A percentile compares a stretch with the other conserved stretches of the same genome.
phyloP scores from a whole-genome alignment of 2,888 invertebrate species.

The Heliconius cydno region DNA sequence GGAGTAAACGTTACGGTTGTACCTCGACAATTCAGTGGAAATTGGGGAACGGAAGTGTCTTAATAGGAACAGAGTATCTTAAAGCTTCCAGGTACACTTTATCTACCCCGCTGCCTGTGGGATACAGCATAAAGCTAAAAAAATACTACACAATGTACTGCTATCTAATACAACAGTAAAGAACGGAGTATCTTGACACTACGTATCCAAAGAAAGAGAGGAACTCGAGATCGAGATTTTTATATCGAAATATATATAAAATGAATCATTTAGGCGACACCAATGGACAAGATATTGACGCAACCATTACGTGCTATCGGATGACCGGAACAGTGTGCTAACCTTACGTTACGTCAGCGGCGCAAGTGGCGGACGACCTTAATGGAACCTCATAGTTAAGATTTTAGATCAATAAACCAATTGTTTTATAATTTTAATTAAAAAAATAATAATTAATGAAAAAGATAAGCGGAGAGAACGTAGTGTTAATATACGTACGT shows the following conservation, averaged over 20 bases:
- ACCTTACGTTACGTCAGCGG: slow-evolving; percentile 66
- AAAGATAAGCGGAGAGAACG: no score
- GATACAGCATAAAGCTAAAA: no score
- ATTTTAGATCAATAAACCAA: slow-evolving; percentile 28
- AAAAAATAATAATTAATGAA: not conserved
- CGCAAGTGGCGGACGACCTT: slow-evolving; percentile 41
- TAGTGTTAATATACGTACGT: no score
- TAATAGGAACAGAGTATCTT: no score
- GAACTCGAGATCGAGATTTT: not conserved
- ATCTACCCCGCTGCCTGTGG: no score
- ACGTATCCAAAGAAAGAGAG: not conserved
- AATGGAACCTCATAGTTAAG: slow-evolving; percentile 34
- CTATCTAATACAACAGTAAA: not conserved
- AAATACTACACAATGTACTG: no score
- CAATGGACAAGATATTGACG: slow-evolving; percentile 55
- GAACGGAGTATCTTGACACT: not conserved
- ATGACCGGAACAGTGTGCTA: slow-evolving; percentile 72
- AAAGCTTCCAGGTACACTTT: no score
- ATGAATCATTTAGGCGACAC: slow-evolving; percentile 28
- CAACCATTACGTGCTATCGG: slow-evolving; percentile 67
- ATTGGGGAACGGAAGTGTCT: no score
- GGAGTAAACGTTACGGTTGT: no score
- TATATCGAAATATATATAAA: not conserved
- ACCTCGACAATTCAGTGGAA: no score
- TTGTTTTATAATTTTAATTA: not conserved